Conservation (phyloP, 2,888 invertebrate genomes). For the Epinotia brunnichana region DNA sequence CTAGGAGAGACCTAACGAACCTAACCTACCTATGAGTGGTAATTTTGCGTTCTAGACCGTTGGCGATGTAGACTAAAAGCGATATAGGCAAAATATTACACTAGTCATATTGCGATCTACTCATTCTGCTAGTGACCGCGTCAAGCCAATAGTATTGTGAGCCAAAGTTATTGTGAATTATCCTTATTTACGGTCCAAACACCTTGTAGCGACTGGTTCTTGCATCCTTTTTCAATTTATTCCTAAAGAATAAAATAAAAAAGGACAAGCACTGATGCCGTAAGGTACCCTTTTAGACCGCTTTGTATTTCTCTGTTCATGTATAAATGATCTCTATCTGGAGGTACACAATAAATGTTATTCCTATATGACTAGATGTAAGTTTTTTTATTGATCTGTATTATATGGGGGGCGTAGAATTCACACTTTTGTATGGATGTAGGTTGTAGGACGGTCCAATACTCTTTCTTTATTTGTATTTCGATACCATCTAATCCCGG, state of each 20-base stretch:
- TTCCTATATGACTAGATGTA: slow-evolving; percentile 46
- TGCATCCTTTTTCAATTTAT: background rate
- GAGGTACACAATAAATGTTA: slow-evolving; percentile 42
- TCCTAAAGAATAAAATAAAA: background rate
- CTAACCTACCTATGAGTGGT: too few relatives aligned
- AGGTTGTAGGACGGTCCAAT: slow-evolving; percentile 41
- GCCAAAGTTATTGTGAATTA: slow-evolving; percentile 48
- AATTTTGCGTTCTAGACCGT: too few relatives aligned
- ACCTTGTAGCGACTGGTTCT: background rate
- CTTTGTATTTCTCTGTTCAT: slow-evolving; percentile 14
- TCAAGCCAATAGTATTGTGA: slow-evolving; percentile 47
- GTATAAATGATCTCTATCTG: slow-evolving; percentile 48
- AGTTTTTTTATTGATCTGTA: slow-evolving; percentile 51
- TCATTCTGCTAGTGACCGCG: too few relatives aligned
- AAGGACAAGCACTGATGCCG: background rate
- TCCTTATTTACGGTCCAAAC: slow-evolving; percentile 3
- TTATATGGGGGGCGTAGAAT: slow-evolving; percentile 49
- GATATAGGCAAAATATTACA: too few relatives aligned
- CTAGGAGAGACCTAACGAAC: too few relatives aligned
- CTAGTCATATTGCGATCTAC: too few relatives aligned
- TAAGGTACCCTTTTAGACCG: background rate
- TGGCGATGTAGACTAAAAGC: too few relatives aligned
- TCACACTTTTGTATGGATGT: slow-evolving; percentile 58
- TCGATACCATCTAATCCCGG: background rate
- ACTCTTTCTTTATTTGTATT: slow-evolving; percentile 34